Conservation (phyloP, 2,888 invertebrate species). For the Cheilosia grossa region DNA sequence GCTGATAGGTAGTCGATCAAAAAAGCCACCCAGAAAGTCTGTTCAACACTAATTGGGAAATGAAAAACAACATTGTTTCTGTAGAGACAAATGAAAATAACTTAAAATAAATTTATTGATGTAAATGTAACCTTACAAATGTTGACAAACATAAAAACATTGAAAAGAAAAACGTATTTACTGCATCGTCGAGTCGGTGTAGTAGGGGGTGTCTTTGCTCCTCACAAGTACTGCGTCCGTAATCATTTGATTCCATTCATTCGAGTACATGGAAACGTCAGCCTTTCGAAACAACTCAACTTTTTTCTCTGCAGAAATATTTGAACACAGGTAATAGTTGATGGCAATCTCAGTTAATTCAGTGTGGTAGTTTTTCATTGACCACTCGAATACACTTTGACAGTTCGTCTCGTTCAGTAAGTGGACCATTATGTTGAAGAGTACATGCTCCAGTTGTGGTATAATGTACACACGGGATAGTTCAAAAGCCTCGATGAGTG, state of each 20-base stretch:
- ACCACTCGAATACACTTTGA: slow-evolving; percentile 81
- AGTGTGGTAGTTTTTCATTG: slow-evolving; percentile 82
- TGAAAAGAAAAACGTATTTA: slow-evolving; percentile 23
- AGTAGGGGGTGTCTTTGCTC: slow-evolving; percentile 76
- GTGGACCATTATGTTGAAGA: slow-evolving; percentile 79
- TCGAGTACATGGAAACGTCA: slow-evolving; percentile 80
- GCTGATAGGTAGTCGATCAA: too few relatives aligned
- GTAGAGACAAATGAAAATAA: slow-evolving; percentile 5
- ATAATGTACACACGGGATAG: slow-evolving; percentile 82
- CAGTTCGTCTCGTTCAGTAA: slow-evolving; percentile 80
- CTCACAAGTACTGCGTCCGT: slow-evolving; percentile 81
- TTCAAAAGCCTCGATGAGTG: slow-evolving; percentile 82
- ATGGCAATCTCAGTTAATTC: slow-evolving; percentile 82
- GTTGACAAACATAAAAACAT: background rate
- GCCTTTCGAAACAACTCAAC: slow-evolving; percentile 81
- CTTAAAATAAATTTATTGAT: slow-evolving; percentile 15
- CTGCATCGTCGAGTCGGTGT: slow-evolving; percentile 49
- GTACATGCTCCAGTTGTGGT: slow-evolving; percentile 79
- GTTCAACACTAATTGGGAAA: too few relatives aligned
- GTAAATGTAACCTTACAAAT: background rate
- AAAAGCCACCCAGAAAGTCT: too few relatives aligned
- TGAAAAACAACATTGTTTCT: too few relatives aligned
- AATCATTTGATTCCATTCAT: slow-evolving; percentile 83
- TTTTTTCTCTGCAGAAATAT: slow-evolving; percentile 79
- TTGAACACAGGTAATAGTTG: slow-evolving; percentile 81